Base-by-base conservation (phyloP, 37 sponge, comb jelly and placozoan species). In the Cliona cf. orientalis region DNA sequence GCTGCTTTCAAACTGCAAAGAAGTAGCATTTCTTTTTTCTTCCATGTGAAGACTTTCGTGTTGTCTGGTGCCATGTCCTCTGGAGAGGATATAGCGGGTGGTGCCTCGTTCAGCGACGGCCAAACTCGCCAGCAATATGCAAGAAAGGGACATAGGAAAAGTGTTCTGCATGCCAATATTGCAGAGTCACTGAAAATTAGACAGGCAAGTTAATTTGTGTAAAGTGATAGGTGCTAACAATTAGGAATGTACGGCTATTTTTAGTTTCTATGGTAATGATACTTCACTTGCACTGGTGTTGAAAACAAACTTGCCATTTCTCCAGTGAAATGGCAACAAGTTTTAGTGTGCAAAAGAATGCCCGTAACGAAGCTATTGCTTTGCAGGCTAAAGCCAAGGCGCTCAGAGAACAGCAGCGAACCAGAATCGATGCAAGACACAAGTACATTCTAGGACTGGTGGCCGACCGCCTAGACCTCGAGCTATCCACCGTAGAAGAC, bases 381-480 rank as follows among this genome's bases (percentile, higher is more conserved):
- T 2, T 77, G 55, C 75, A 89, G 89, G 62, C 78, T 11, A 74
- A 70, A 32, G 70, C 78, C 2, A 91, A 86, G 67, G 92, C 87
- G 34, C 45, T 72, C 7, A 58, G 86, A 60, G 95, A 95, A 58
- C 46, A 55, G 42, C 90, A 92, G 81, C 66, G 86, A 31, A 23
- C 44, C 2, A 53, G 84, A 34, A 39, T 95, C 77, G 96, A 95
- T 31, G 69, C 58, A 26, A 78, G 91, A 36, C 96, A 95, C 62
- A 62, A 72, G 25, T 92, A 87, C 59, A 75, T 95, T 19, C 3
- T 92, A 1, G 61, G 64, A 22, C 33, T 83, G 7, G 87, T 95
- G 26, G 90, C 93, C 22, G 75, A 69, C 44, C 65, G 71, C 26
- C 80, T 95, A 25, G 59, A 82, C 1, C 64, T 95, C 55, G 85